Evolutionary conservation across 1,140 invertebrate species (phyloP).

Genomic region (Planococcus citri): DNA sequence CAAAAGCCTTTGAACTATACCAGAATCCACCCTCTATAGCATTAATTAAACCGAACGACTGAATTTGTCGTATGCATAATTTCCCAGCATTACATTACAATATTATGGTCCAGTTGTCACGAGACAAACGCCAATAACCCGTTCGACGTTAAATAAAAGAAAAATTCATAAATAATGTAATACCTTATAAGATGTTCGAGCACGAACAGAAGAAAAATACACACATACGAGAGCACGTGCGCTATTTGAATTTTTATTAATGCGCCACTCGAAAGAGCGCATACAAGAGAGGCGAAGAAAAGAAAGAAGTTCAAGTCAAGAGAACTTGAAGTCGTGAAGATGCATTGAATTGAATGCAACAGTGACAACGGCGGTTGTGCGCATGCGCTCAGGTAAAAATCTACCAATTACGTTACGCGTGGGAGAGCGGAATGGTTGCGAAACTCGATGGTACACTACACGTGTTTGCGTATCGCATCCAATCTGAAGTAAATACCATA

Average conservation of each 20-base stretch:
- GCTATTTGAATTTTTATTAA: slow-evolving; percentile 17
- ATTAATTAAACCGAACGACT: too few relatives aligned
- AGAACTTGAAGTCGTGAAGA: too few relatives aligned
- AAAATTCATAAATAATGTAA: slow-evolving; percentile 12
- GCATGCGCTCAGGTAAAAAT: too few relatives aligned
- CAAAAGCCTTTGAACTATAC: too few relatives aligned
- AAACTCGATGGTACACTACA: neutral
- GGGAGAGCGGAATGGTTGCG: neutral
- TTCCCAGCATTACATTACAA: neutral
- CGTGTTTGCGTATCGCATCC: neutral
- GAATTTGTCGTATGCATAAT: neutral
- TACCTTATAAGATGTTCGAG: slow-evolving; percentile 1
- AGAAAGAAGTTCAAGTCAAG: too few relatives aligned
- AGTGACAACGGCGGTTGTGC: neutral
- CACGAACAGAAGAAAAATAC: neutral
- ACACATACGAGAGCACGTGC: slow-evolving; percentile 12
- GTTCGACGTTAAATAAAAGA: neutral
- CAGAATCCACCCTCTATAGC: too few relatives aligned
- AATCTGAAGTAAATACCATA: neutral
- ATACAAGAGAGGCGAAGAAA: too few relatives aligned
- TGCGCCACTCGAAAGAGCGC: neutral
- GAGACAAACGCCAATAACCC: neutral
- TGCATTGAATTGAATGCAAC: slow-evolving; percentile 1
- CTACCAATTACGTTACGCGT: neutral
- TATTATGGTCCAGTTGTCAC: neutral